Evolutionary conservation across 2,113 vertebrate genomes (phyloP).

Genomic region (Strigops habroptila): DNA sequence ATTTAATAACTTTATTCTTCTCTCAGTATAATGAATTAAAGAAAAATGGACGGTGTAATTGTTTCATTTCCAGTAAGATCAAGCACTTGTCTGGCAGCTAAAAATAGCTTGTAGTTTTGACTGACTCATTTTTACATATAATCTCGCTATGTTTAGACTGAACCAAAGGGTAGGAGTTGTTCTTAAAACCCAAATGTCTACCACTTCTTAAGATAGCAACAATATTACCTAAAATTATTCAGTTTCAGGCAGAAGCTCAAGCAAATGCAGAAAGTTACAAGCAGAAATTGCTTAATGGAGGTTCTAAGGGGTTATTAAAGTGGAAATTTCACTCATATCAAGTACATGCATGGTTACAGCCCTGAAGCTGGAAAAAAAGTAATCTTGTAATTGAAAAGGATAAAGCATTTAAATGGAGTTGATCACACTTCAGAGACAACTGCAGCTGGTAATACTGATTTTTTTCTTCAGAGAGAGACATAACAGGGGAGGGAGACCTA

Average conservation of each 20-base stretch:
- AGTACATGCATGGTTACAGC: background rate
- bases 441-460: background rate
- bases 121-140: constrained; percentile 25
- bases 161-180: background rate
- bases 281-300: background rate
- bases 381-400: background rate
- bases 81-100: constrained; percentile 6
- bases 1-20: background rate
- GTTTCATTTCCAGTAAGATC: constrained; percentile 7
- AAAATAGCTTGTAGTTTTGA: constrained; percentile 16
- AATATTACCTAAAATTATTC: background rate
- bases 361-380: background rate
- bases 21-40: background rate
- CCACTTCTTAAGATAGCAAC: background rate
- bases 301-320: background rate
- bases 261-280: background rate
- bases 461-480: background rate
- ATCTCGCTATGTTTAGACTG: background rate
- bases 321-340: background rate
- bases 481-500: background rate
- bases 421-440: background rate
- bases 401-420: background rate
- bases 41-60: background rate
- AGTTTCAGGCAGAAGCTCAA: background rate
- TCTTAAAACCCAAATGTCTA: background rate